Evolutionary conservation across 2,888 invertebrate genomes (phyloP).

Genomic region (Dryomyza anilis): DNA sequence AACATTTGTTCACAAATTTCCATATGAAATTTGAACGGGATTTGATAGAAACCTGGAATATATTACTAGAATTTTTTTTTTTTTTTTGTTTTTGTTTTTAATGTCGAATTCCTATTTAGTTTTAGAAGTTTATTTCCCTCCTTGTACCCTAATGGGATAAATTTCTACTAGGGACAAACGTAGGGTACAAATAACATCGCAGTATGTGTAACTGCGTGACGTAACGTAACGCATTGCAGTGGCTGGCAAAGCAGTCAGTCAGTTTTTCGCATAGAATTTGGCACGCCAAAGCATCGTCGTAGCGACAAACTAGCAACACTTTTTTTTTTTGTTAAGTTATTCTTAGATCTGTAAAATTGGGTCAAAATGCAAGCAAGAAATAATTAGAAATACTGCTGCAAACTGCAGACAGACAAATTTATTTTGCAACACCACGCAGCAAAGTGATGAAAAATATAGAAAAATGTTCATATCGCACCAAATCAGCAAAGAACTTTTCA

Average conservation of each 20-base stretch:
- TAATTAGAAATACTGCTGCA: background rate
- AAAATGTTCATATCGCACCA: background rate
- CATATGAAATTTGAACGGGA: too few species aligned
- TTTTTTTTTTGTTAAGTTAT: constrained; percentile 21
- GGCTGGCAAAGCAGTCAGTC: background rate
- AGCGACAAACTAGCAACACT: constrained; percentile 10
- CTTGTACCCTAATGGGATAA: too few species aligned
- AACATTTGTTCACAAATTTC: too few species aligned
- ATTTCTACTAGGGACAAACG: background rate
- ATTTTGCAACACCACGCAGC: background rate
- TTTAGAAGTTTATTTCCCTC: too few species aligned
- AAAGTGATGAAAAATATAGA: background rate
- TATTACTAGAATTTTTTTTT: too few species aligned
- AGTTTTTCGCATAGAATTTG: background rate
- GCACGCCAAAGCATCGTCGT: too few species aligned
- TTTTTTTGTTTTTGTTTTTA: too few species aligned
- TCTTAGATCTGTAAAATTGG: constrained; percentile 25
- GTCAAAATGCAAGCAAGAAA: constrained; percentile 18
- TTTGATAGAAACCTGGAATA: too few species aligned
- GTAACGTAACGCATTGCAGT: background rate
- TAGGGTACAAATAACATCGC: background rate
- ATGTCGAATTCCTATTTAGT: too few species aligned
- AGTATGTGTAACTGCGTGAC: background rate
- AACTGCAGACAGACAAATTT: background rate
- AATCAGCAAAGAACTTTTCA: background rate